Evolutionary conservation across 2,888 invertebrate species (phyloP).

Genomic region (Cheilosia grossa): DNA sequence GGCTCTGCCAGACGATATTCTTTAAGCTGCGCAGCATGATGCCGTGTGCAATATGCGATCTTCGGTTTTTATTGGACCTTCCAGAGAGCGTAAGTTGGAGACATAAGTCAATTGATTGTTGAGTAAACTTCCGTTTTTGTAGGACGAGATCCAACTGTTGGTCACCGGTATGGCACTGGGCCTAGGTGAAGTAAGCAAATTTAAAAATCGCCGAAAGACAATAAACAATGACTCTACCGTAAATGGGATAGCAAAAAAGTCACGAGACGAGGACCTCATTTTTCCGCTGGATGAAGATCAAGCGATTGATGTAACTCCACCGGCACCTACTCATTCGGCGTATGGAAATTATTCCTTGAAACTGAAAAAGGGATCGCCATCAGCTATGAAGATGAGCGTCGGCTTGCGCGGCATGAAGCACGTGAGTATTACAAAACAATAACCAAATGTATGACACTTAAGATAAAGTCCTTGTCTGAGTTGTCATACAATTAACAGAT

Average conservation of each 20-base stretch:
- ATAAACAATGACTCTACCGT: constrained; percentile 71
- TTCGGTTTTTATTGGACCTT: constrained; percentile 92
- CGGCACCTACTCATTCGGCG: constrained; percentile 76
- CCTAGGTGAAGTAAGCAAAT: constrained; percentile 86
- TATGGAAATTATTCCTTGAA: constrained; percentile 83
- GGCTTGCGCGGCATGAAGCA: constrained; percentile 57
- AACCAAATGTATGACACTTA: no score
- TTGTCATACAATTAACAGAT: no score
- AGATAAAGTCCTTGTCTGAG: no score
- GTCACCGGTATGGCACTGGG: constrained; percentile 92
- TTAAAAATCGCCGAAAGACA: constrained; percentile 83
- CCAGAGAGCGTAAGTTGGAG: constrained; percentile 88
- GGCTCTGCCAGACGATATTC: constrained; percentile 89
- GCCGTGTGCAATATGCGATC: constrained; percentile 92
- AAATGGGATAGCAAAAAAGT: constrained; percentile 58
- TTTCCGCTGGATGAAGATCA: constrained; percentile 93
- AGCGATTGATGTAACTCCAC: constrained; percentile 80
- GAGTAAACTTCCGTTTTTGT: constrained; percentile 63
- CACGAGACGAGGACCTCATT: constrained; percentile 90
- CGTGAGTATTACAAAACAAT: constrained; percentile 49
- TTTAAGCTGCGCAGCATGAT: constrained; percentile 95
- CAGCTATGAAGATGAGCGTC: constrained; percentile 80
- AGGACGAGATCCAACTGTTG: constrained; percentile 88
- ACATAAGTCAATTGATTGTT: neutral
- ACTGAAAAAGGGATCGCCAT: constrained; percentile 85